Percentiles rank a stretch among this genome's conserved stretches.
Conservation (phyloP, 1,140 invertebrate genomes). For the Drosophila aff. region DNA sequence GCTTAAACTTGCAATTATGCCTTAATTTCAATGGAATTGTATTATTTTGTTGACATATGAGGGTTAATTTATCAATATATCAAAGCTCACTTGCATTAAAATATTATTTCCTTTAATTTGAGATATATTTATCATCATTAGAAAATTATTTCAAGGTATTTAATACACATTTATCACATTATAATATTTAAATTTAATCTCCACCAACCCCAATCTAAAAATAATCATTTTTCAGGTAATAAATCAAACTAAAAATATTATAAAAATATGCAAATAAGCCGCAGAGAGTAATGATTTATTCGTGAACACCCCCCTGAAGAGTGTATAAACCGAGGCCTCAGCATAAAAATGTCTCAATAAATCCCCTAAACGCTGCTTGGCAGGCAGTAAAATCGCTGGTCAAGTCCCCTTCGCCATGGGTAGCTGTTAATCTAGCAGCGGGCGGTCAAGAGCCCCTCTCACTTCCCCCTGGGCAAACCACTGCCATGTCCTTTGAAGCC, state of each 20-base stretch:
- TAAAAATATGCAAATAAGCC: constrained; percentile 9
- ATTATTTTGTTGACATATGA: too few species aligned
- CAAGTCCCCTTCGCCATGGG: constrained; percentile 37
- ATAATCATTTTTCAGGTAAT: background rate
- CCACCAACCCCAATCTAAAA: background rate
- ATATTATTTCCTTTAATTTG: too few species aligned
- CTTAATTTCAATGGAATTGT: too few species aligned
- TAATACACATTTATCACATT: background rate
- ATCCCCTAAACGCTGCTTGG: constrained; percentile 36
- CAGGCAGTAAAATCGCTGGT: constrained; percentile 21
- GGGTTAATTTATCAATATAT: too few species aligned
- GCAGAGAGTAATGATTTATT: constrained; percentile 1
- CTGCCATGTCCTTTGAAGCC: constrained; percentile 22
- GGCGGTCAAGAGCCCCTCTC: constrained; percentile 25
- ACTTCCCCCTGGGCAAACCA: background rate
- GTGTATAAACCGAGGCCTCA: constrained; percentile 4
- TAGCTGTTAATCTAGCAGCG: constrained; percentile 58
- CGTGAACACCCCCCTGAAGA: background rate
- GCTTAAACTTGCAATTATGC: background rate
- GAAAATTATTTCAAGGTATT: background rate
- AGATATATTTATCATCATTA: background rate
- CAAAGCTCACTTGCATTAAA: too few species aligned
- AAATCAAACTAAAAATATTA: constrained; percentile 4
- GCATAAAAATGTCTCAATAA: constrained; percentile 36
- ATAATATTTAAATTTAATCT: background rate